These are phyloP conservation scores for Palythoa caribaeorum DNA, from an alignment of 92 coral and sea anemone species.

Conservation along the genomic window DNA sequence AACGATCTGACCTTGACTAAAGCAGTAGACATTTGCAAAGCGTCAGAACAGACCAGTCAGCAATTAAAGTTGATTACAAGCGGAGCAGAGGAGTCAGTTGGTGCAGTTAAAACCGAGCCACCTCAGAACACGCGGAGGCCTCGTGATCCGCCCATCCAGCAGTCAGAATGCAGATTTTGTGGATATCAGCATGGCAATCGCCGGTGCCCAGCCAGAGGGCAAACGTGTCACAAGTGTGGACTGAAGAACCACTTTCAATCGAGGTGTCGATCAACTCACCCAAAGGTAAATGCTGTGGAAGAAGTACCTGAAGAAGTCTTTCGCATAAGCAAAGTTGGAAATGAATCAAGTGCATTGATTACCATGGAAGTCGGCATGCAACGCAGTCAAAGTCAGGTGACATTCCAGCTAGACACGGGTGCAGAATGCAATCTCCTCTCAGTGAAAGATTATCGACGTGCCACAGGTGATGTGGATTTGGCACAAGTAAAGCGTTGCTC, in stretches of 20 bases:
- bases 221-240: slow-evolving; percentile 54
- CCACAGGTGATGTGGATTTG: slow-evolving; percentile 51
- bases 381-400: slow-evolving; percentile 42
- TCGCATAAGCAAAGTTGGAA: slow-evolving; percentile 33
- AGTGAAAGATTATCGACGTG: slow-evolving; percentile 41
- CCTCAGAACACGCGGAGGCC: slow-evolving; percentile 45
- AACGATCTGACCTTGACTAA: slow-evolving; percentile 63
- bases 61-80: slow-evolving; percentile 52
- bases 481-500: slow-evolving; percentile 41
- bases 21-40: slow-evolving; percentile 70
- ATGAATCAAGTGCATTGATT: slow-evolving; percentile 52
- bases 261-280: slow-evolving; percentile 51
- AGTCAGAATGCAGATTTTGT: slow-evolving; percentile 54
- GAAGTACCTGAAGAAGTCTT: slow-evolving; percentile 38
- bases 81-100: slow-evolving; percentile 41
- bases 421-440: slow-evolving; percentile 55
- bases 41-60: slow-evolving; percentile 67
- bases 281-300: slow-evolving; percentile 46
- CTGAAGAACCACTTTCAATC: slow-evolving; percentile 45
- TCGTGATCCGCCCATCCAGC: slow-evolving; percentile 51
- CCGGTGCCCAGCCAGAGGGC: slow-evolving; percentile 50
- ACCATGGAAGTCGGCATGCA: slow-evolving; percentile 48
- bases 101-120: slow-evolving; percentile 38
- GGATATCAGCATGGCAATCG: slow-evolving; percentile 44
- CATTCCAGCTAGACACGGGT: slow-evolving; percentile 57